Base-by-base conservation (phyloP, 2,888 invertebrate species). In the Eumerus sabulonum region DNA sequence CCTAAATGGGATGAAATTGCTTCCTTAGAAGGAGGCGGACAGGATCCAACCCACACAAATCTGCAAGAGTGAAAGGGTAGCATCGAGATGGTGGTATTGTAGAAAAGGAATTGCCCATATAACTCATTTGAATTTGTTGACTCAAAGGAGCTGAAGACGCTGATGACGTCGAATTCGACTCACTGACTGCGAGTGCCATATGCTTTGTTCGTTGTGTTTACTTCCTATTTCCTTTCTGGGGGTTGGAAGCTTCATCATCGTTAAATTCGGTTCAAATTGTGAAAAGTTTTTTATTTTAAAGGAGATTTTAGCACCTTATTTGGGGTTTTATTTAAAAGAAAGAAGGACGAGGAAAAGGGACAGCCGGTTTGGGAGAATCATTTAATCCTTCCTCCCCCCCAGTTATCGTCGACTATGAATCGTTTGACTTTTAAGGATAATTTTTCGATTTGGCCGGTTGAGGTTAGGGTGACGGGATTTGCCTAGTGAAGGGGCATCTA, bases 1-100 rank as follows among this genome's bases (percentile, higher is more conserved):
- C 79, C 79, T 79, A 79, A 79, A 79, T 79, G 79, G 79, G 79
- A 74, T 74, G 79, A 79, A 79, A 79, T 79, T 79, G 74, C 79
- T 79, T 79, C 74, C 79, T 79, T 60, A 45, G n/a, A 60, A 74
- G 54, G 44, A 54, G 76, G 63, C 42, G 68, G 57, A 50, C 14
- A 18, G 66, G 36, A 7, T 16, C 0, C 16, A 35, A 35, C 11
- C 47, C 36, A 67, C 7, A 27, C 27, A 27, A 27, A 27, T 27
- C n/a, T n/a, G n/a, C 36, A 36, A 40, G 40, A 40, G 40, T 9
- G 38, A 40, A 19, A 36, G 40, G 42, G 44, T 16, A 45, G 11
- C 16, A 27, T 36, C 16, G 60, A 40, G 27, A 27, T 4, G 7
- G 27, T 4, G 38, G 53, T 56, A 59, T 63, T n/a, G n/a, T n/a